A percentile compares a stretch with the other conserved stretches of the same genome.
These are phyloP conservation scores for Apeltes quadracus DNA, from an alignment of 2,113 vertebrate genomes.

Conservation along the genomic window DNA sequence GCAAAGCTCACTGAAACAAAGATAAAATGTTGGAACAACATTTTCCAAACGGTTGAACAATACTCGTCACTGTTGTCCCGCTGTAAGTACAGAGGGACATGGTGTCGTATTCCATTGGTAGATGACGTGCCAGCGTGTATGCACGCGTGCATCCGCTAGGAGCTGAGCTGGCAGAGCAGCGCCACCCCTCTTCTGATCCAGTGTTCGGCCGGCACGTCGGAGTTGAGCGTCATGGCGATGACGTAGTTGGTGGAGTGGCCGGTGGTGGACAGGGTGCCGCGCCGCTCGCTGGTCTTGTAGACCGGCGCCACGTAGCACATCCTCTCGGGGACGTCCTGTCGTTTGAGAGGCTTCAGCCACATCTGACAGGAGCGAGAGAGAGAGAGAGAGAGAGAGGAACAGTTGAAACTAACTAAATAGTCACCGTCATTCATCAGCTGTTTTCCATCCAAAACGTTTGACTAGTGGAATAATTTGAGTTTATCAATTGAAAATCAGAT, in stretches of 20 bases:
- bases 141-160: no score
- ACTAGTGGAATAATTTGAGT: conserved; percentile 19
- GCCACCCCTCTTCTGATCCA: conserved; percentile 88
- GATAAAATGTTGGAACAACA: no score
- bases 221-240: conserved; percentile 85
- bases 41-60: no score
- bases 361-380: conserved; percentile 75
- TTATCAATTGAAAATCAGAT: no score
- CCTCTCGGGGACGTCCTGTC: conserved; percentile 79
- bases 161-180: conserved; percentile 86
- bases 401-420: neutral
- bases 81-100: no score
- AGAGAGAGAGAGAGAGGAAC: neutral
- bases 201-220: conserved; percentile 80
- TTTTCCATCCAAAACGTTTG: conserved; percentile 10
- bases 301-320: conserved; percentile 83
- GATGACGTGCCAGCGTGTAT: no score
- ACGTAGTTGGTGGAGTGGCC: conserved; percentile 92
- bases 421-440: neutral
- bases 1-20: no score
- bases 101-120: no score
- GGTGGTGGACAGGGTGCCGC: conserved; percentile 87
- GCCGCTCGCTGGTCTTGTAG: conserved; percentile 90
- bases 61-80: no score
- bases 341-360: conserved; percentile 87